These are phyloP conservation scores for Phenganax subtilis DNA, from an alignment of 92 coral and sea anemone species.

Conservation along the genomic window DNA sequence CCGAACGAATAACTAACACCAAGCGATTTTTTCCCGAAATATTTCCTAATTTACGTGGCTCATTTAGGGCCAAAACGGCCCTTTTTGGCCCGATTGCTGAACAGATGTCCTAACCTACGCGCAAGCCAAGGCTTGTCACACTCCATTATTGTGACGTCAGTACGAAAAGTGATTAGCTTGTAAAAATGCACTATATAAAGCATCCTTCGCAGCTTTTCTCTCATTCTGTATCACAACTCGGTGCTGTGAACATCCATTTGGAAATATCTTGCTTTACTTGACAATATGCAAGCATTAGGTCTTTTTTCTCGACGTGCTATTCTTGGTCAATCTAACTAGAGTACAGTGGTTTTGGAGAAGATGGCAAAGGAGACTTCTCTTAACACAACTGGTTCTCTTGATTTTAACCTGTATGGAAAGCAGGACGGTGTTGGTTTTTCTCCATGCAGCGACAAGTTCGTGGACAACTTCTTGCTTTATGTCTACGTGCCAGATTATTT, in stretches of 20 bases:
- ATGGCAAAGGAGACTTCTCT: conserved; percentile 28
- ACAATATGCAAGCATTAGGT: conserved; percentile 42
- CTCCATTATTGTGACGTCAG: no score
- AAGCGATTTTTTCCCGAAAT: no score
- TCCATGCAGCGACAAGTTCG: not conserved
- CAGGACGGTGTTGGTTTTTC: conserved; percentile 39
- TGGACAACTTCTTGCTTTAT: conserved; percentile 31
- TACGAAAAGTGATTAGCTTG: no score
- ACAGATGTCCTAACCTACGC: no score
- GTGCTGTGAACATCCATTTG: conserved; percentile 25
- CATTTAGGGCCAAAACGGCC: no score
- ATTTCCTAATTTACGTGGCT: no score
- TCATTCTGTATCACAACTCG: conserved; percentile 1
- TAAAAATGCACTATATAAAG: no score
- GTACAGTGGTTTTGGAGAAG: not conserved
- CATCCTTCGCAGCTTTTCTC: not conserved
- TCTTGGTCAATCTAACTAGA: no score
- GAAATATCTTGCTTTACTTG: conserved; percentile 7
- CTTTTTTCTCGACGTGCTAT: not conserved
- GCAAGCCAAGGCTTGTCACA: no score
- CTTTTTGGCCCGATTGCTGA: no score
- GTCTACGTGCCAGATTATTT: not conserved
- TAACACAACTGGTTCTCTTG: not conserved
- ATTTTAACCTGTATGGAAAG: conserved; percentile 39
- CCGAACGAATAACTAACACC: no score